Evolutionary conservation across 2,888 invertebrate species (phyloP).

Genomic region (Lasioglossum figueresi): DNA sequence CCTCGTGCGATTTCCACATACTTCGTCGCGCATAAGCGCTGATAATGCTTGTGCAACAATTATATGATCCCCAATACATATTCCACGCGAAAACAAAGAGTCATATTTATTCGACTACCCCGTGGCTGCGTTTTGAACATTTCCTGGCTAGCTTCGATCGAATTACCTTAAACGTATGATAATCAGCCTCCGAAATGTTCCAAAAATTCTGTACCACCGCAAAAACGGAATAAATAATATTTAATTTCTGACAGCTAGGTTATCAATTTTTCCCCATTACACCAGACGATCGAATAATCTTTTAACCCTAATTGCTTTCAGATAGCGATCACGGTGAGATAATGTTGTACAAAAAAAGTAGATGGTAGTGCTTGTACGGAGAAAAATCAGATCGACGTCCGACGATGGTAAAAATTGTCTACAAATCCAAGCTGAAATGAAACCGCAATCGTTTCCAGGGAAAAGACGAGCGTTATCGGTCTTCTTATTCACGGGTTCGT

Average conservation of each 20-base stretch:
- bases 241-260: neutral
- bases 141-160: neutral
- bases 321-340: neutral
- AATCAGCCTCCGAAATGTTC: neutral
- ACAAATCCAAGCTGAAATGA: conserved; percentile 8
- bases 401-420: neutral
- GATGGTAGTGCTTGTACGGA: conserved; percentile 70
- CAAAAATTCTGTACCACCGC: neutral
- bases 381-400: conserved; percentile 71
- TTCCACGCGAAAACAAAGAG: neutral
- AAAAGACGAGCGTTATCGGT: conserved; percentile 38
- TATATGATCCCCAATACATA: neutral
- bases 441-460: conserved; percentile 24
- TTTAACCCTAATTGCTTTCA: neutral
- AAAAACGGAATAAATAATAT: neutral
- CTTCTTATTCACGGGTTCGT: conserved; percentile 33
- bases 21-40: conserved; percentile 1
- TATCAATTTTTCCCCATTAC: neutral
- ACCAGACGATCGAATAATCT: neutral
- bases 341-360: conserved; percentile 70
- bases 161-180: neutral
- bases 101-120: conserved; percentile 1
- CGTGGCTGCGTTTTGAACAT: neutral
- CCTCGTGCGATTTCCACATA: conserved; percentile 4
- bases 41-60: conserved; percentile 10